Evolutionary conservation across 2,797 vertebrate species (phyloP), one percentile per base, ranked within the genome.

Genomic region (Danio tinwini): DNA sequence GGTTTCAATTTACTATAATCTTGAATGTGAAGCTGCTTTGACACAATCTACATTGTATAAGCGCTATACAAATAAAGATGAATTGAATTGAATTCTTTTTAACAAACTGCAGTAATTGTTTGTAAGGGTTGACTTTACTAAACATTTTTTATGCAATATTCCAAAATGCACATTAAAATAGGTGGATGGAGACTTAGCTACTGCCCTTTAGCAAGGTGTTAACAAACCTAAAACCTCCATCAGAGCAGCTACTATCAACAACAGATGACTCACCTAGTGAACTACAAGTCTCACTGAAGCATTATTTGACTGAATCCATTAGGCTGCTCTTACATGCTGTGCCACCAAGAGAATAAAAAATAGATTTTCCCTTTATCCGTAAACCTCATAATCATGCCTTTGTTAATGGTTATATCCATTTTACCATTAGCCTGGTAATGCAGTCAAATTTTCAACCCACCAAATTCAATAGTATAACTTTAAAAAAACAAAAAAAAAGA

Each of bases 231-330:
- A 29, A 29, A 29, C 29, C 29, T 29, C 37, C 1, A 0, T 44
- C 69, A 56, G 39, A 72, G 7, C 17, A 72, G 12, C n/a, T 45
- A 10, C 17, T 55, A 45, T 58, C 11, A 44, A 29, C 29, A 29
- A 56, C 52, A 56, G 56, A 21, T 44, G 39, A 71, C 45, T 68
- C 45, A 37, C 65, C 21, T 67, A 29, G 13, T 50, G 21, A 69
- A 69, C 29, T 29, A 29, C 47, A 21, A 21, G 17, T 56, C 21
- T 56, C 17, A 19, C 17, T 37, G 8, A 68, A 68, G 29, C 19
- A 50, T n/a, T 62, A 62, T 16, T 56, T 40, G 2, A 55, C 16
- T 55, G 55, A 39, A 71, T 11, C 17, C 12, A 56, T 56, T 21
- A 55, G 67, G n/a, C 69, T 56, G 37, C 6, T n/a, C 14, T 55